Evolutionary conservation across 2,888 invertebrate genomes (phyloP).

Genomic region (Hydrotaea diabolus): DNA sequence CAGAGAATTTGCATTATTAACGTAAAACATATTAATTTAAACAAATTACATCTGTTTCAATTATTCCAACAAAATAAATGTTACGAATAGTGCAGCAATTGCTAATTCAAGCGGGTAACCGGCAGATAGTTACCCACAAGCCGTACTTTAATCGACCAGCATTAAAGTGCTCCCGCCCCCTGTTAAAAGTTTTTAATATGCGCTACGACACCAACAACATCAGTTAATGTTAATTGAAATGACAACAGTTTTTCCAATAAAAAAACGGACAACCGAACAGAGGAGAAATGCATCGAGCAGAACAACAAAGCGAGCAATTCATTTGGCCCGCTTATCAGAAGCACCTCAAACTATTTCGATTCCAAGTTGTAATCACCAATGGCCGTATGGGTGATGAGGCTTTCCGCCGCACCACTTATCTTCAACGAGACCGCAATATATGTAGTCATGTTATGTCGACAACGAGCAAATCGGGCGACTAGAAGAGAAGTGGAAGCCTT

Average conservation of each 20-base stretch:
- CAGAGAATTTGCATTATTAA: no score
- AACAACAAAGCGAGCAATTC: slow-evolving; percentile 41
- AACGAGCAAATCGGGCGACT: neutral
- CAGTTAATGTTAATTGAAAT: slow-evolving; percentile 74
- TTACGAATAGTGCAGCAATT: no score
- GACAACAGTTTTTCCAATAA: slow-evolving; percentile 76
- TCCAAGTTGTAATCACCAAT: slow-evolving; percentile 55
- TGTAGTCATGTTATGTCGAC: neutral
- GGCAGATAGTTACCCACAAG: no score
- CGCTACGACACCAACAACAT: neutral
- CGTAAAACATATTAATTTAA: no score
- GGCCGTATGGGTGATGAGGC: slow-evolving; percentile 11
- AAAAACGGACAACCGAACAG: slow-evolving; percentile 37
- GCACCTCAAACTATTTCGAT: slow-evolving; percentile 48
- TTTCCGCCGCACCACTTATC: slow-evolving; percentile 37
- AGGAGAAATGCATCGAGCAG: neutral
- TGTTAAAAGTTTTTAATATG: neutral
- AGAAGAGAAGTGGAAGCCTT: neutral
- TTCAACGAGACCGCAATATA: slow-evolving; percentile 11
- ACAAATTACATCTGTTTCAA: no score
- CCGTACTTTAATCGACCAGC: no score
- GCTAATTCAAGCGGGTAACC: no score
- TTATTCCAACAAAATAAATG: no score
- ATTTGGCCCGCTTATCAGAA: slow-evolving; percentile 56
- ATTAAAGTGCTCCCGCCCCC: no score